Evolutionary conservation across 2,113 vertebrate genomes (phyloP).

Genomic region (Hystrix cristata): DNA sequence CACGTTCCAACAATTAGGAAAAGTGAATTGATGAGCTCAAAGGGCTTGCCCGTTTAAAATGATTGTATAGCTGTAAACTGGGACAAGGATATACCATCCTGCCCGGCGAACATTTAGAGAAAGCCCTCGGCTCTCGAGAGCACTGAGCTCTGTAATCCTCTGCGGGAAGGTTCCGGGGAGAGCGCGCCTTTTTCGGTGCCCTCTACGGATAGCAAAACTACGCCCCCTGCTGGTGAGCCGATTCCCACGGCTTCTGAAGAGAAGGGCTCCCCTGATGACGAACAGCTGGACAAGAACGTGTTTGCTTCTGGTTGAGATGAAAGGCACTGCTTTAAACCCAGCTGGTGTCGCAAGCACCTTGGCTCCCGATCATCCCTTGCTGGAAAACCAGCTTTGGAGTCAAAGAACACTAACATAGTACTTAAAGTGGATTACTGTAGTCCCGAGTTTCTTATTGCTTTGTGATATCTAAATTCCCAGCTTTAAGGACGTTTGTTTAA

Average conservation of each 20-base stretch:
- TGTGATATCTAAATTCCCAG: not conserved
- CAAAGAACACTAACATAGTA: constrained; percentile 1
- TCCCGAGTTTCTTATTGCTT: not conserved
- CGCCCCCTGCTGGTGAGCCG: constrained; percentile 50
- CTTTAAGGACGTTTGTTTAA: constrained; percentile 48
- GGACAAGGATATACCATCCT: constrained; percentile 11
- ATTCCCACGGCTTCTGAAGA: not conserved
- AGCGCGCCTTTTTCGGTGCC: not conserved
- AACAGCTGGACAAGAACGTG: not conserved
- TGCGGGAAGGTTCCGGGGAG: not conserved
- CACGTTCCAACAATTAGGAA: not conserved
- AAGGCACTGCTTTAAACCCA: not conserved
- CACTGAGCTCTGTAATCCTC: not conserved
- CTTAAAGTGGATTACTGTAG: not conserved
- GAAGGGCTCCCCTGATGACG: not conserved
- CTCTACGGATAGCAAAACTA: not conserved
- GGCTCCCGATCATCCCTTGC: not conserved
- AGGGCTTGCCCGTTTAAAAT: not conserved
- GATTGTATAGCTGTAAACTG: constrained; percentile 33
- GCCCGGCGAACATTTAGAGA: not conserved
- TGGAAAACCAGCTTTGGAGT: constrained; percentile 25
- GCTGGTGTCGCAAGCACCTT: not conserved
- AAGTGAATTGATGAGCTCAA: constrained; percentile 20
- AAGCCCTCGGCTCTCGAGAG: not conserved
- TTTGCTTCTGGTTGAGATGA: not conserved